These are phyloP conservation scores for Drosophila subpulchrella DNA, from an alignment of 1,140 invertebrate species.

Conservation along the genomic window DNA sequence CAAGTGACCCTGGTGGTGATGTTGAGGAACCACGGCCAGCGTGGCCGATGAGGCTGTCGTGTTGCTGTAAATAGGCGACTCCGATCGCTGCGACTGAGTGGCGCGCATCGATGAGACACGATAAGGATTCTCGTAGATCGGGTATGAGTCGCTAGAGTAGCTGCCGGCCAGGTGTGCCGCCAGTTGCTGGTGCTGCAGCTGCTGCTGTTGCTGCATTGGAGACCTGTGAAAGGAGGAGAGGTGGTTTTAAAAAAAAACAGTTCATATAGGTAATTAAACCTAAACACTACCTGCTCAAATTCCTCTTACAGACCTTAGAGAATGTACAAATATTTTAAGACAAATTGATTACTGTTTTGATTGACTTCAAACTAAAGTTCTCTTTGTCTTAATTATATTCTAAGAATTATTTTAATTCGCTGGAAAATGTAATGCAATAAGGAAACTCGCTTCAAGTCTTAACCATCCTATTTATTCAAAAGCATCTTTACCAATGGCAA, in stretches of 20 bases:
- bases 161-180: slow-evolving; percentile 60
- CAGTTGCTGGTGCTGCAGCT: slow-evolving; percentile 42
- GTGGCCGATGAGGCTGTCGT: slow-evolving; percentile 68
- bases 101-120: slow-evolving; percentile 77
- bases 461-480: too few species aligned
- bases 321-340: not conserved
- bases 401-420: too few species aligned
- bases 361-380: too few species aligned
- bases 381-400: too few species aligned
- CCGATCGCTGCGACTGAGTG: slow-evolving; percentile 74
- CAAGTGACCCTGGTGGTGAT: slow-evolving; percentile 53
- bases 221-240: slow-evolving; percentile 24
- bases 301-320: not conserved
- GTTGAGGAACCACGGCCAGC: slow-evolving; percentile 32
- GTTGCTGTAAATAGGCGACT: slow-evolving; percentile 84
- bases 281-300: not conserved
- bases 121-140: slow-evolving; percentile 83
- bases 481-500: not conserved
- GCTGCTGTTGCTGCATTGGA: slow-evolving; percentile 57
- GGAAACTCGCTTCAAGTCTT: too few species aligned
- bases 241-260: not conserved
- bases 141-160: slow-evolving; percentile 77
- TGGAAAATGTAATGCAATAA: too few species aligned
- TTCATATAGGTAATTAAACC: not conserved
- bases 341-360: not conserved